Evolutionary conservation across 2,888 invertebrate species (phyloP).

Genomic region (Chironomus riparius): DNA sequence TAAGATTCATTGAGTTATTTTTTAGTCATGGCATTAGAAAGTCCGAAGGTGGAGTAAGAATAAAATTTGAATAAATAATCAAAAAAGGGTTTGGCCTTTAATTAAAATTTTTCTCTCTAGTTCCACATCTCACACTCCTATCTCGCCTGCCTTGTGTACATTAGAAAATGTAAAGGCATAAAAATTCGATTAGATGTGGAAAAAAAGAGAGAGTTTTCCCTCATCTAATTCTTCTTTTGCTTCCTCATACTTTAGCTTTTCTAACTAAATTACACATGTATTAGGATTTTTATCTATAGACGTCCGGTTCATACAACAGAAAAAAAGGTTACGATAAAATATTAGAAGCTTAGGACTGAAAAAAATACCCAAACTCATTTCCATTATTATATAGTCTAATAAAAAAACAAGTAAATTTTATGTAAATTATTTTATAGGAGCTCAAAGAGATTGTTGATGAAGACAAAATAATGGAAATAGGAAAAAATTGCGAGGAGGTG

Average conservation of each 20-base stretch:
- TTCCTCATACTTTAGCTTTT: not conserved
- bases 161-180: constrained; percentile 11
- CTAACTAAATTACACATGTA: constrained; percentile 8
- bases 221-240: too few relatives aligned
- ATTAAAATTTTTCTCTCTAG: constrained; percentile 23
- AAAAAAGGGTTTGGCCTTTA: constrained; percentile 26
- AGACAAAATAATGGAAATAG: too few relatives aligned
- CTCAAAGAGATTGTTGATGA: too few relatives aligned
- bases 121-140: not conserved
- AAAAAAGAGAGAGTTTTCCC: not conserved
- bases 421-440: too few relatives aligned
- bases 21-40: not conserved
- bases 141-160: not conserved
- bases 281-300: constrained; percentile 11
- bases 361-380: not conserved
- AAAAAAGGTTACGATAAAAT: constrained; percentile 14
- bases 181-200: constrained; percentile 25
- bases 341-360: constrained; percentile 5
- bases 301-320: not conserved
- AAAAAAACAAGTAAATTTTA: too few relatives aligned
- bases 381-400: not conserved
- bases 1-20: constrained; percentile 26
- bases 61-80: constrained; percentile 25
- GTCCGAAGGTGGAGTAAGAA: not conserved
- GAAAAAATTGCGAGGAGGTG: too few relatives aligned